phyloP scores from a whole-genome alignment of 1,140 invertebrate genomes.

The Vanessa tameamea region DNA sequence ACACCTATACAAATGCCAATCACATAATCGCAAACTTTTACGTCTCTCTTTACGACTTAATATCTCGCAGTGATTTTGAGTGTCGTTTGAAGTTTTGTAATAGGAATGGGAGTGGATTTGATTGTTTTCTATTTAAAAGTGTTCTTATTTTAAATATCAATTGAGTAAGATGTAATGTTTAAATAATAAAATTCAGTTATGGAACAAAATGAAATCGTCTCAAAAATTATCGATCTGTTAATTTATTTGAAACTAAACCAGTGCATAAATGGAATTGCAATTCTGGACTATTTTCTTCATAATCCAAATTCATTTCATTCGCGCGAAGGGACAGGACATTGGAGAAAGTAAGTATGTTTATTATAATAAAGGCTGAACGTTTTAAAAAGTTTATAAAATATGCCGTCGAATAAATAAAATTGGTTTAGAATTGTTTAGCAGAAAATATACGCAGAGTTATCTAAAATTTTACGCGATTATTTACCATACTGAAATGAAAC shows the following conservation, averaged over 20 bases:
- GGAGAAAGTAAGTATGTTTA: constrained; percentile 56
- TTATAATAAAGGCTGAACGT: neutral
- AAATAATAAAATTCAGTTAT: constrained; percentile 54
- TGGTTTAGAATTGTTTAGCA: neutral
- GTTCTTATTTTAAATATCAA: constrained; percentile 25
- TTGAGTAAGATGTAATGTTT: constrained; percentile 50
- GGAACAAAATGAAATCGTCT: constrained; percentile 58
- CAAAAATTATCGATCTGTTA: constrained; percentile 50
- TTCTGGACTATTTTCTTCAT: constrained; percentile 63
- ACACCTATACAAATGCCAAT: constrained; percentile 42
- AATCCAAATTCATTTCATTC: constrained; percentile 53
- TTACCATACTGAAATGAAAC: too few species aligned
- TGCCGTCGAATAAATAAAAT: neutral
- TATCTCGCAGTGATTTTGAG: neutral
- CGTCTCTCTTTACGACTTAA: constrained; percentile 33
- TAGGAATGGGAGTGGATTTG: constrained; percentile 7
- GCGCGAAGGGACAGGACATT: constrained; percentile 51
- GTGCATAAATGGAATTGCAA: constrained; percentile 77
- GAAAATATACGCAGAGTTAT: neutral
- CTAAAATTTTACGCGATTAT: too few species aligned
- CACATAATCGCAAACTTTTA: constrained; percentile 59
- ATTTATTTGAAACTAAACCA: constrained; percentile 45
- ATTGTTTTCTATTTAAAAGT: constrained; percentile 10
- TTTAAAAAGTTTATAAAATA: too few species aligned
- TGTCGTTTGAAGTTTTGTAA: neutral